A percentile compares a stretch with the other conserved stretches of the same genome.
Evolutionary conservation across 2,888 invertebrate species (phyloP).

Genomic region (Meiosimyza decipiens): DNA sequence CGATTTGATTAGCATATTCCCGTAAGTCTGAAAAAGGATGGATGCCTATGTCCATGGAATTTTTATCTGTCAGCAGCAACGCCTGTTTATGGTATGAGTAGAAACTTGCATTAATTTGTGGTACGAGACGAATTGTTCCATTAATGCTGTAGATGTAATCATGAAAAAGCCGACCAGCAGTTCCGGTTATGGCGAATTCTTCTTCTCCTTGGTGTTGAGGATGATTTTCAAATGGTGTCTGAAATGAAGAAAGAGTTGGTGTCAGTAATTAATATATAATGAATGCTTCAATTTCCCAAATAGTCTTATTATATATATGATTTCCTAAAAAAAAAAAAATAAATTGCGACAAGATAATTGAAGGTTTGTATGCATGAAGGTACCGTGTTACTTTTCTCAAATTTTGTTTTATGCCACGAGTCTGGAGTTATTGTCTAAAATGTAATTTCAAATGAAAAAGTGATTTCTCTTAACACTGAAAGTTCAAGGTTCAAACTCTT

Average conservation of each 20-base stretch:
- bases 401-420: too few species aligned
- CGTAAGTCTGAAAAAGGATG: too few species aligned
- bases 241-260: background rate
- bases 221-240: background rate
- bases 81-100: conserved; percentile 34
- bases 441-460: too few species aligned
- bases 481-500: too few species aligned
- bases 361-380: too few species aligned
- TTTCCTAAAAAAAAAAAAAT: too few species aligned
- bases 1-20: too few species aligned
- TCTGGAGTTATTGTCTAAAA: too few species aligned
- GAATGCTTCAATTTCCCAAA: background rate
- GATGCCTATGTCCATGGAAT: conserved; percentile 39
- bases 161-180: conserved; percentile 26
- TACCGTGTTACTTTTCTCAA: too few species aligned
- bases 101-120: conserved; percentile 8
- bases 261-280: background rate
- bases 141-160: conserved; percentile 35
- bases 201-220: background rate
- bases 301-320: too few species aligned
- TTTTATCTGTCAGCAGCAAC: conserved; percentile 22
- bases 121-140: conserved; percentile 17
- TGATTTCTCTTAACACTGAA: too few species aligned
- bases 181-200: conserved; percentile 25
- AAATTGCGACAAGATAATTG: too few species aligned